Conservation (phyloP, 2,888 invertebrate genomes). For the Pocota personata region DNA sequence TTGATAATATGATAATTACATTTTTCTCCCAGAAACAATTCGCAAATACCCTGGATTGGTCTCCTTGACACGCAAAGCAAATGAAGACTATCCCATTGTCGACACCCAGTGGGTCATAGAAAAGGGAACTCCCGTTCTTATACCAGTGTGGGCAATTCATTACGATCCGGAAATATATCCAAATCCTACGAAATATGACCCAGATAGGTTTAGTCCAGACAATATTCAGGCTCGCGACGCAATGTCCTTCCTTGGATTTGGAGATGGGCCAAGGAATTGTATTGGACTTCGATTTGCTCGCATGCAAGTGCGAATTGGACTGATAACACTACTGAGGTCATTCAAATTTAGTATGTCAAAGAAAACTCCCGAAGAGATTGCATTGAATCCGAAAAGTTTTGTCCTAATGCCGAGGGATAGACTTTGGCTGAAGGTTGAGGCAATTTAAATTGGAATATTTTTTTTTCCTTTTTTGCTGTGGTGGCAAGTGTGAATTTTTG, state of each 20-base stretch:
- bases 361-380: slow-evolving; percentile 71
- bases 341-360: slow-evolving; percentile 74
- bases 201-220: slow-evolving; percentile 82
- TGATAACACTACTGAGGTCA: slow-evolving; percentile 76
- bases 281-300: slow-evolving; percentile 79
- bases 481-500: neutral
- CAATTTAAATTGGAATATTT: slow-evolving; percentile 61
- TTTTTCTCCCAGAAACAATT: slow-evolving; percentile 81
- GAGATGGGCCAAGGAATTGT: slow-evolving; percentile 80
- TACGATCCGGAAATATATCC: slow-evolving; percentile 82
- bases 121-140: slow-evolving; percentile 78
- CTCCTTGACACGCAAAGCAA: slow-evolving; percentile 79
- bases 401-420: slow-evolving; percentile 55
- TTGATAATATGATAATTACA: neutral
- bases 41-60: slow-evolving; percentile 82
- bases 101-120: slow-evolving; percentile 77
- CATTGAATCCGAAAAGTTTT: slow-evolving; percentile 50
- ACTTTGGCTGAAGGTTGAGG: slow-evolving; percentile 67
- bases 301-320: slow-evolving; percentile 79
- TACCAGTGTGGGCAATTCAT: slow-evolving; percentile 82
- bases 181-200: slow-evolving; percentile 82
- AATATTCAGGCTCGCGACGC: slow-evolving; percentile 77
- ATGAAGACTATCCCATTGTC: slow-evolving; percentile 79
- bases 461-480: neutral
- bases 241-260: slow-evolving; percentile 81